phyloP scores from a whole-genome alignment of 2,888 invertebrate species.

The Ligdia adustata region DNA sequence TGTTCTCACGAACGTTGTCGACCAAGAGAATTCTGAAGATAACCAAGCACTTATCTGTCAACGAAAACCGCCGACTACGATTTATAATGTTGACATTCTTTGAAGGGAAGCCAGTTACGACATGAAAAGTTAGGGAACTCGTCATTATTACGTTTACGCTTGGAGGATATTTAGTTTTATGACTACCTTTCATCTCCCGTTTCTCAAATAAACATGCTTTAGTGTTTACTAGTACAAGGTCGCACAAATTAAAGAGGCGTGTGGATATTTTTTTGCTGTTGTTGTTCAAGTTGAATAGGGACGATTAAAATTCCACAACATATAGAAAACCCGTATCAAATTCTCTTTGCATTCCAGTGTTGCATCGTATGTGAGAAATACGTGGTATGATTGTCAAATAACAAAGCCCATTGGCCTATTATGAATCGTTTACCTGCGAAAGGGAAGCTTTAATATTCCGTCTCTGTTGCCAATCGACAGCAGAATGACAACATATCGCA shows the following conservation, averaged over 20 bases:
- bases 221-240: conserved; percentile 4
- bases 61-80: conserved; percentile 43
- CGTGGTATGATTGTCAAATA: conserved; percentile 67
- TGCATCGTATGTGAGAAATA: conserved; percentile 43
- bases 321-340: conserved; percentile 42
- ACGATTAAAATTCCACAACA: conserved; percentile 62
- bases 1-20: conserved; percentile 73
- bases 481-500: conserved; percentile 45
- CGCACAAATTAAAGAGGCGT: not conserved
- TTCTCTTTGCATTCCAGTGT: conserved; percentile 50
- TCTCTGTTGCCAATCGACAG: conserved; percentile 46
- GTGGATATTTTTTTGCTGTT: too few relatives aligned
- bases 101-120: conserved; percentile 29
- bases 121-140: conserved; percentile 31
- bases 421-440: conserved; percentile 58
- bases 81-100: conserved; percentile 51
- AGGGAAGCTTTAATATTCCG: conserved; percentile 52
- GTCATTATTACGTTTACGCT: conserved; percentile 30
- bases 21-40: conserved; percentile 64
- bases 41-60: conserved; percentile 70
- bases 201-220: conserved; percentile 30
- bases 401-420: conserved; percentile 47
- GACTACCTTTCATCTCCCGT: conserved; percentile 36
- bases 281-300: conserved; percentile 45
- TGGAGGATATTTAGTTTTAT: conserved; percentile 34